A percentile compares a stretch with the other conserved stretches of the same genome.
These are phyloP conservation scores for Hydrocynus forskahlii DNA, from an alignment of 2,797 vertebrate genomes.

Conservation along the genomic window DNA sequence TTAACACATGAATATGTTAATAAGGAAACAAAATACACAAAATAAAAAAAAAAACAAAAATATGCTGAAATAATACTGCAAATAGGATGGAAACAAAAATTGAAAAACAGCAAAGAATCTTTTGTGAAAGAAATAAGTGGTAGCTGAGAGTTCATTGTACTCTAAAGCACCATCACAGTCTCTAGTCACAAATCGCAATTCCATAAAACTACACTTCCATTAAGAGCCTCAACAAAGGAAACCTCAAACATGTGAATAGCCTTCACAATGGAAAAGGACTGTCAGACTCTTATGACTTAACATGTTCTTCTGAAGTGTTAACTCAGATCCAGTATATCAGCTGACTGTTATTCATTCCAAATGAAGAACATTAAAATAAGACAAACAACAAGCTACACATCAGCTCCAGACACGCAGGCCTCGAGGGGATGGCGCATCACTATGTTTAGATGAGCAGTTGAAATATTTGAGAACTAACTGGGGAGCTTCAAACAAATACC, in stretches of 20 bases:
- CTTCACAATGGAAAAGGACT: neutral
- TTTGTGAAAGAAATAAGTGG: no score
- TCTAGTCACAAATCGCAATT: neutral
- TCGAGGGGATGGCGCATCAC: neutral
- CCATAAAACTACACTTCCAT: neutral
- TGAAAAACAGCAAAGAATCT: no score
- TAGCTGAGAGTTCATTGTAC: neutral
- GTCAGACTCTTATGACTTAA: neutral
- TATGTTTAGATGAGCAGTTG: neutral
- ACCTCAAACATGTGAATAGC: neutral
- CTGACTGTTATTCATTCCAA: neutral
- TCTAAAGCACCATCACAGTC: neutral
- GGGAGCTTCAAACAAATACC: neutral
- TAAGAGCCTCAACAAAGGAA: neutral
- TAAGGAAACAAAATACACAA: neutral
- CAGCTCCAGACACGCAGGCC: neutral
- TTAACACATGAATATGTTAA: neutral
- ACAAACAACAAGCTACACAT: neutral
- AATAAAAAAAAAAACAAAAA: slow-evolving; percentile 4
- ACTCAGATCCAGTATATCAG: neutral
- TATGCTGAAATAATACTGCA: neutral
- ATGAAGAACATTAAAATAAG: neutral
- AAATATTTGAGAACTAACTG: neutral
- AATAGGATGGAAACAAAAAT: neutral
- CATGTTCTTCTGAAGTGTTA: neutral